Evolutionary conservation across 2,888 invertebrate species (phyloP), one percentile per base, ranked within the genome.

Genomic region (Thecophora atra): DNA sequence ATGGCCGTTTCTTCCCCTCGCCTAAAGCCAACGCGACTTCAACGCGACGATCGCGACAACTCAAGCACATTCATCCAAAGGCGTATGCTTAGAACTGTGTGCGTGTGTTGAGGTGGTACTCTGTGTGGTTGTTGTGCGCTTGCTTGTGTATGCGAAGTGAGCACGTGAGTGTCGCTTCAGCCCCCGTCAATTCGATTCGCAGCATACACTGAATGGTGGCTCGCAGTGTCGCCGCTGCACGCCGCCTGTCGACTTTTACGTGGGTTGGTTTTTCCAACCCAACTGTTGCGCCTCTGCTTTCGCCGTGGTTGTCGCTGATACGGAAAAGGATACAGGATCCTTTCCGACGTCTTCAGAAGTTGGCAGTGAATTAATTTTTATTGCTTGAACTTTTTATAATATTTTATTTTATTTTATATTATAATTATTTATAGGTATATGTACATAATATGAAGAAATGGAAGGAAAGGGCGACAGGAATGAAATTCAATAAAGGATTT

Each of bases 131-230:
- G 60, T 17, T 8, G 11, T 60, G 0, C 26, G 58, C n/a, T 26
- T 60, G 47, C 60, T 0, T 69, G 15, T 19, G 52, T 62, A 28
- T 62, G 28, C n/a, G 47, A 26, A 51, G 54, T 30, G 19, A 24
- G 37, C 69, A 67, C 68, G 73, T 42, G 62, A 56, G 72, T 44
- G 64, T 70, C 54, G 15, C 58, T 67, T 72, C 77, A 77, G 76
- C 77, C 78, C 77, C 75, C 77, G 73, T 76, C 72, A 28, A 64
- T 56, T 70, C n/a, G 67, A 74, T 72, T 76, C 72, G 77, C 77
- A 76, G 76, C 76, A 73, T 75, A 73, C 8, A n/a, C n/a, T 24
- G 26, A 37, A 19, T 76, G 74, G 76, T 77, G 76, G 75, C 74
- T 73, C 74, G 72, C 71, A 72, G 74, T 71, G 71, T 51, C 68